Conservation (phyloP, 2,888 invertebrate genomes). For the Thumatha senex region DNA sequence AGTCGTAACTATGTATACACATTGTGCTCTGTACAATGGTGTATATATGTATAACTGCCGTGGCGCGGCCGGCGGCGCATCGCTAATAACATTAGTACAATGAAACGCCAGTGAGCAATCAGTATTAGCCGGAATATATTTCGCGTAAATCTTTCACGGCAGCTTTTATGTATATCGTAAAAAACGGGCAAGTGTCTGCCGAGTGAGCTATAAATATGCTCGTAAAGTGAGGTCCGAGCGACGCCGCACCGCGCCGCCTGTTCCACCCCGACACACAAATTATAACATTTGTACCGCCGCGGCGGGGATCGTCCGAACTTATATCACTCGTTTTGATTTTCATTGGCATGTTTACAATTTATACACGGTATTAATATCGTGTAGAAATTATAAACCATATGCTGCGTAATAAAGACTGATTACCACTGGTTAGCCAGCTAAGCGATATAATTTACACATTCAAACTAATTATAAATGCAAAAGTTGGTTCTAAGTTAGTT, state of each 20-base stretch:
- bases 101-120: conserved; percentile 62
- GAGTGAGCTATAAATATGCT: conserved; percentile 74
- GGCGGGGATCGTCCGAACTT: neutral
- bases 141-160: conserved; percentile 80
- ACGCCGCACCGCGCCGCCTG: conserved; percentile 8
- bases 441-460: too few species aligned
- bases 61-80: conserved; percentile 4
- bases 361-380: neutral
- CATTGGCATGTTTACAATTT: neutral
- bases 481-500: too few species aligned
- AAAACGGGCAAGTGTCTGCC: conserved; percentile 75
- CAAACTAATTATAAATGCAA: too few species aligned
- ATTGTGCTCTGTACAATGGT: conserved; percentile 1
- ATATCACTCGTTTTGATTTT: neutral
- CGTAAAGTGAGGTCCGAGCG: conserved; percentile 54
- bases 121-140: conserved; percentile 80
- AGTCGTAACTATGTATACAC: neutral
- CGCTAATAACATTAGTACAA: conserved; percentile 62
- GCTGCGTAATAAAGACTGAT: too few species aligned
- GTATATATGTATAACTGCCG: conserved; percentile 22
- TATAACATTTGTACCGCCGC: conserved; percentile 2
- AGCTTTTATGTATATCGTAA: conserved; percentile 82
- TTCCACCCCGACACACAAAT: conserved; percentile 7
- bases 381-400: too few species aligned
- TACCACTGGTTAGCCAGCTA: too few species aligned